Base-by-base conservation (phyloP, 2,888 invertebrate genomes). In the Pristionchus fissidentatus region DNA sequence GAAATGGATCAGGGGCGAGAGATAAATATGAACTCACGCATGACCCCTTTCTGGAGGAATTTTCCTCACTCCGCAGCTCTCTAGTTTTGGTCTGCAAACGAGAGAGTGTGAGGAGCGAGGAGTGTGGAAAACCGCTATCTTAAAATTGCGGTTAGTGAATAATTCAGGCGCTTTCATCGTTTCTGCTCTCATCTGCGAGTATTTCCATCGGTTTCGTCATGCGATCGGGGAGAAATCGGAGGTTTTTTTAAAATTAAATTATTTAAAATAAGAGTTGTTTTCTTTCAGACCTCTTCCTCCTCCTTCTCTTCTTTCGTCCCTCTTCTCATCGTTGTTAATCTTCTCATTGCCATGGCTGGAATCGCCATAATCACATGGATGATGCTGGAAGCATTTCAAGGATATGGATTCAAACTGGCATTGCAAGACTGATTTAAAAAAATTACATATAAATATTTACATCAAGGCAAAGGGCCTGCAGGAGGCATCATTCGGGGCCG, bases 81-180 rank as follows among this genome's bases (percentile, higher is more conserved):
- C 49, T 49, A 49, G 19, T 49, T 19, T 15, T 49, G 19, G 49
- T 10, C 19, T 15, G 19, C 13, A 49, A 49, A 49, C 13, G 49
- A 49, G 10, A 49, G 13, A n/a, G n/a, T n/a, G n/a, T n/a, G n/a
- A n/a, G n/a, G n/a, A n/a, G n/a, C n/a, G n/a, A 0, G 4, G 46
- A 0, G 15, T 10, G 7, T 3, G 3, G 29, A 3, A 2, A 32
- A 49, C 22, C 10, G 19, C 5, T 8, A 55, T 55, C 22, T 55
- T 4, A 22, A 22, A 22, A 55, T 22, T 15, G 15, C 4, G 55
- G 10, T 22, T 13, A 43, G 3, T 35, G 26, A 29, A 49, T 29
- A 19, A 41, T 81, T 46, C 62, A 81, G 80, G 32, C 13, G n/a
- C 46, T 32, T 81, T 81, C 62, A 81, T 81, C 46, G 80, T 32